These are phyloP conservation scores for Silurus aristotelis DNA, from an alignment of 2,797 vertebrate genomes.

Conservation along the genomic window DNA sequence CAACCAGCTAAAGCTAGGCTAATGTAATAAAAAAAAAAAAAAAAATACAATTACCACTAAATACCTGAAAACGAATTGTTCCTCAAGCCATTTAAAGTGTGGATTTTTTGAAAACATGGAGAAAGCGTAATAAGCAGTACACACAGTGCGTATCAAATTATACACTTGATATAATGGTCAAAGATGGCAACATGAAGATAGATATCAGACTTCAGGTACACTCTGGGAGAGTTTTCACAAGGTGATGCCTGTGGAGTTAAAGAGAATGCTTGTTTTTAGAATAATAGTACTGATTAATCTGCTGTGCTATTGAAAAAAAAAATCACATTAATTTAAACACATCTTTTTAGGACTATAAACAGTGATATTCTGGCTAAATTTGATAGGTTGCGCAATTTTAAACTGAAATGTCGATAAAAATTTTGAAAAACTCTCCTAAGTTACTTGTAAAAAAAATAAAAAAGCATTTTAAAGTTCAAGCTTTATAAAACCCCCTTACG, in stretches of 20 bases:
- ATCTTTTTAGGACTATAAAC: not conserved
- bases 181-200: constrained; percentile 80
- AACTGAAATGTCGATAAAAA: not conserved
- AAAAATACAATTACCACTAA: not conserved
- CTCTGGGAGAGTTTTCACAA: constrained; percentile 76
- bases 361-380: not conserved
- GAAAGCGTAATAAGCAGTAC: constrained; percentile 51
- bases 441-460: not conserved
- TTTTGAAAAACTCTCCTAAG: not conserved
- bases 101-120: constrained; percentile 40
- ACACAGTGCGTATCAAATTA: constrained; percentile 21
- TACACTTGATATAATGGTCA: constrained; percentile 68
- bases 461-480: not conserved
- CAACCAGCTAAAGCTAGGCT: not conserved
- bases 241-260: constrained; percentile 72
- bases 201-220: constrained; percentile 73
- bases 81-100: not conserved
- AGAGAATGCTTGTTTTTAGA: constrained; percentile 4
- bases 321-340: not conserved
- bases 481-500: constrained; percentile 30
- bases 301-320: not conserved
- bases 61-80: not conserved
- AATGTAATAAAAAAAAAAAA: not conserved
- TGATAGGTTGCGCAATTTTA: not conserved
- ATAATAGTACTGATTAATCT: not conserved